These are phyloP conservation scores for Thecophora atra DNA, from an alignment of 2,888 invertebrate species.

Conservation along the genomic window DNA sequence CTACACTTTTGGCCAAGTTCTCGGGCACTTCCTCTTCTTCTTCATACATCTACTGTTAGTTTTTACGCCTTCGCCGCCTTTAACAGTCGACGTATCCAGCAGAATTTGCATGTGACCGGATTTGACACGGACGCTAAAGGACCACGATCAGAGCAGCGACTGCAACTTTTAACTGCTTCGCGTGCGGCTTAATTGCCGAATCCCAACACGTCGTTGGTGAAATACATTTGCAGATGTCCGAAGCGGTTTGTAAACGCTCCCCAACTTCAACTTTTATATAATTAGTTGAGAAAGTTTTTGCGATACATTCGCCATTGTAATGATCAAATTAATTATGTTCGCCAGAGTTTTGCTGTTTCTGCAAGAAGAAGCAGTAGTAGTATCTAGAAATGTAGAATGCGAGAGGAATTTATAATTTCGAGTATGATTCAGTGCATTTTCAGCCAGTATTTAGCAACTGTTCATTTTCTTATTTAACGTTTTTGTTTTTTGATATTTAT, in stretches of 20 bases:
- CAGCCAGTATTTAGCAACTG: too few relatives aligned
- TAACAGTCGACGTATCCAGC: neutral
- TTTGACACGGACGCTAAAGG: neutral
- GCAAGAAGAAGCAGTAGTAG: slow-evolving; percentile 7
- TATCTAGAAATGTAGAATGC: neutral
- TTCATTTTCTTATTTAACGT: too few relatives aligned
- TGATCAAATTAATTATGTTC: slow-evolving; percentile 31
- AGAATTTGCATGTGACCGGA: slow-evolving; percentile 19
- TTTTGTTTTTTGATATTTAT: neutral
- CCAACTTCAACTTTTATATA: slow-evolving; percentile 42
- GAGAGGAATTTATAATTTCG: slow-evolving; percentile 17
- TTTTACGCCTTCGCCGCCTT: neutral
- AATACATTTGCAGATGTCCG: slow-evolving; percentile 41
- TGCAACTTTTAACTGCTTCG: neutral
- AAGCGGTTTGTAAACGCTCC: slow-evolving; percentile 47
- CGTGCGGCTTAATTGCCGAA: slow-evolving; percentile 42
- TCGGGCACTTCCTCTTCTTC: neutral
- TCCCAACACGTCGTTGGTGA: slow-evolving; percentile 47
- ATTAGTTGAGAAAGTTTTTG: slow-evolving; percentile 42
- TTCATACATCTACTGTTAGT: neutral
- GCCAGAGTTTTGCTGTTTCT: slow-evolving; percentile 23
- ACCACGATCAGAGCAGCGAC: neutral
- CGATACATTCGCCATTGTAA: slow-evolving; percentile 16
- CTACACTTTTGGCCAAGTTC: slow-evolving; percentile 28
- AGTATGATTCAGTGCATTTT: neutral